These are phyloP conservation scores for Botia kubotai DNA, from an alignment of 2,797 vertebrate species.

Conservation along the genomic window DNA sequence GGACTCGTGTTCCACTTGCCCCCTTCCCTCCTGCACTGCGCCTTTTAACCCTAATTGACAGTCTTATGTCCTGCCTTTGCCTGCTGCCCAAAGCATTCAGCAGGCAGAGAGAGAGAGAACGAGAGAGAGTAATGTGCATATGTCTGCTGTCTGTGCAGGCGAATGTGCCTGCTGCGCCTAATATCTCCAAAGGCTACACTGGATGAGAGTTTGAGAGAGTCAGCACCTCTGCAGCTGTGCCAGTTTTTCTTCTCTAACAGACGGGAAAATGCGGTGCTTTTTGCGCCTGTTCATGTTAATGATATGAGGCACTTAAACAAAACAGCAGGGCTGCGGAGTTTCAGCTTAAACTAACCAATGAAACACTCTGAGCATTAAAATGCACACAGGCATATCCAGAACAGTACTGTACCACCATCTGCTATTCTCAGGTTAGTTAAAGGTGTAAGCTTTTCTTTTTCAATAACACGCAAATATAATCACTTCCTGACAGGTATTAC, in stretches of 20 bases:
- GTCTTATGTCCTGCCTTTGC: slow-evolving; percentile 68
- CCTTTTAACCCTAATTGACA: slow-evolving; percentile 78
- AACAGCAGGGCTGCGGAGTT: slow-evolving; percentile 16
- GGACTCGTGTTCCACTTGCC: slow-evolving; percentile 62
- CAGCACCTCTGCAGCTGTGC: slow-evolving; percentile 28
- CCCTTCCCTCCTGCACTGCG: slow-evolving; percentile 61
- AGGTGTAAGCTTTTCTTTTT: background rate
- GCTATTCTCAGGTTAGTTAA: slow-evolving; percentile 16
- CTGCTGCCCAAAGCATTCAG: slow-evolving; percentile 52
- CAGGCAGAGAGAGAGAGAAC: slow-evolving; percentile 37
- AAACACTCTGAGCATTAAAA: slow-evolving; percentile 21
- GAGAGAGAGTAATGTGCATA: slow-evolving; percentile 10
- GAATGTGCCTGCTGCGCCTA: slow-evolving; percentile 34
- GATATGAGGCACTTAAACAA: slow-evolving; percentile 36
- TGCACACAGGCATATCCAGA: background rate
- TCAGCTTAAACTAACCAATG: slow-evolving; percentile 1
- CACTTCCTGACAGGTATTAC: background rate
- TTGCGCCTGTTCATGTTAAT: slow-evolving; percentile 22
- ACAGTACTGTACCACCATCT: background rate
- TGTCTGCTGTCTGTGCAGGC: slow-evolving; percentile 31
- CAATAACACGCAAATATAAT: background rate
- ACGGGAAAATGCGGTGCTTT: slow-evolving; percentile 31
- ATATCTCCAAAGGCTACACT: slow-evolving; percentile 42
- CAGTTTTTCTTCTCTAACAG: slow-evolving; percentile 39
- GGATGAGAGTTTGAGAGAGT: slow-evolving; percentile 40